These are phyloP conservation scores for Chrosomus eos DNA, from an alignment of 2,797 vertebrate genomes.

Conservation along the genomic window DNA sequence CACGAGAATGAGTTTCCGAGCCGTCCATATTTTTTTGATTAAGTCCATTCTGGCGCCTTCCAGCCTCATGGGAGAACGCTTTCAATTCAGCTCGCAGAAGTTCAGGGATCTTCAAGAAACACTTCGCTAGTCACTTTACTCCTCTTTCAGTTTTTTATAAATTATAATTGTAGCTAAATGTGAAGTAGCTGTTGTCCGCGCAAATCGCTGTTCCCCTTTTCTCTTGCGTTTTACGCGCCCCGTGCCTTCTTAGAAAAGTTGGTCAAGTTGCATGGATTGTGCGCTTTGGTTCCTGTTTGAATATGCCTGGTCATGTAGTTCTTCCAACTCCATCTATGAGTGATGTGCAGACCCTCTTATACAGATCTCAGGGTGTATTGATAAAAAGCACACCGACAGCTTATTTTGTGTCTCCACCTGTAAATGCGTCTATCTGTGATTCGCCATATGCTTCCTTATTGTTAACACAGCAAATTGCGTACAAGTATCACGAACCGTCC, in stretches of 20 bases:
- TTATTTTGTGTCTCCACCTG: conserved; percentile 34
- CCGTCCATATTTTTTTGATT: conserved; percentile 84
- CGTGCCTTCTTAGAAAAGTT: conserved; percentile 1
- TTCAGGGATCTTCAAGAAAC: background rate
- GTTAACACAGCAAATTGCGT: background rate
- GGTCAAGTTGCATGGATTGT: background rate
- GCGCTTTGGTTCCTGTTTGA: conserved; percentile 29
- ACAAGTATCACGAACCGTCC: background rate
- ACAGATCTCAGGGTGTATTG: conserved; percentile 31
- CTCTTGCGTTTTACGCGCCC: conserved; percentile 10
- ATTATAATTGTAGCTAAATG: background rate
- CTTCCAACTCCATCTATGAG: conserved; percentile 26
- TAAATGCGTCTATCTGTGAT: conserved; percentile 41
- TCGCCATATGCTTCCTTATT: conserved; percentile 13
- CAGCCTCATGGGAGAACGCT: conserved; percentile 74
- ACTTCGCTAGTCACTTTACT: background rate
- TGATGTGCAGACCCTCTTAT: conserved; percentile 46
- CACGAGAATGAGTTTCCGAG: conserved; percentile 88
- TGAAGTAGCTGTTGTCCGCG: background rate
- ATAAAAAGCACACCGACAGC: conserved; percentile 35
- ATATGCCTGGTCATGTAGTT: background rate
- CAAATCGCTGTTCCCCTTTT: conserved; percentile 26
- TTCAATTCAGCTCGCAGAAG: conserved; percentile 11
- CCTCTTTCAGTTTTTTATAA: background rate
- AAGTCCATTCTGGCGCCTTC: conserved; percentile 84